Evolutionary conservation across 2,113 vertebrate genomes (phyloP).

Genomic region (Archilochus colubris): DNA sequence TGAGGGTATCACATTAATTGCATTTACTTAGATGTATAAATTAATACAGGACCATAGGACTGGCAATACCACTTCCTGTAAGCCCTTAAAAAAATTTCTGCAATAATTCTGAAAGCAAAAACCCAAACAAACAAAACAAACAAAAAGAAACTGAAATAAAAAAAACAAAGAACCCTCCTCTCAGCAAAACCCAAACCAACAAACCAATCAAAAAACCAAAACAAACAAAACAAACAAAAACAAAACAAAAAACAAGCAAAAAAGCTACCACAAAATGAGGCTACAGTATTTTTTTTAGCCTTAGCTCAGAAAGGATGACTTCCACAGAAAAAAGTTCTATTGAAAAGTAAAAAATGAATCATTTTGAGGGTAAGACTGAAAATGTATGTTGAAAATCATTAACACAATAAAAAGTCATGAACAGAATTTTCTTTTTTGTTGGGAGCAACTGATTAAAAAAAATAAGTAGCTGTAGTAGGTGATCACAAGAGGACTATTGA

Average conservation of each 20-base stretch:
- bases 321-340: neutral
- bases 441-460: neutral
- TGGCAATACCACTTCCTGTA: neutral
- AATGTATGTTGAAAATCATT: neutral
- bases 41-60: neutral
- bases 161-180: no score
- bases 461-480: neutral
- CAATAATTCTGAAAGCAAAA: neutral
- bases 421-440: neutral
- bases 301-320: neutral
- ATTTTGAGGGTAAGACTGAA: neutral
- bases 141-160: no score
- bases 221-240: no score
- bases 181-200: no score
- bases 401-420: neutral
- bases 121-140: no score
- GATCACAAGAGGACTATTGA: neutral
- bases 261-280: rapidly evolving
- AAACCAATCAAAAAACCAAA: neutral
- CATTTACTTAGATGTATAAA: neutral
- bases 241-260: no score
- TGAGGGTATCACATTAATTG: neutral
- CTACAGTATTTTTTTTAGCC: neutral
- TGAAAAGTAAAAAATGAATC: neutral
- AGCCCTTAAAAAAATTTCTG: neutral